Evolutionary conservation across 2,888 invertebrate species (phyloP), one percentile per base, ranked within the genome.

Genomic region (Clepsis dumicolana): DNA sequence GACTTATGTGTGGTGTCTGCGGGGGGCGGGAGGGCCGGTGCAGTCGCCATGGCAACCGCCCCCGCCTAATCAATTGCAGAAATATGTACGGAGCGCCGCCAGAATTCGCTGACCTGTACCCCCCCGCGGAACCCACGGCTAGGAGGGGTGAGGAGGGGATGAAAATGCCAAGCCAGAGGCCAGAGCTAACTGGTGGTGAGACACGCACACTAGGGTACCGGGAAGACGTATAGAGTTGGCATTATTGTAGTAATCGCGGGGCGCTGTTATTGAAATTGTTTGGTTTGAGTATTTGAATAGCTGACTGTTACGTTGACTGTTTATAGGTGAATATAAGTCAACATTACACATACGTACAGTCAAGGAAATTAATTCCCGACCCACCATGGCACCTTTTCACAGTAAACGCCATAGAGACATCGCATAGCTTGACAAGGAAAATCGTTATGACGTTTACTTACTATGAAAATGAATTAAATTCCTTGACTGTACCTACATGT

Each of bases 21-120:
- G 75, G 70, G 72, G 70, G 44, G 72, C 71, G 72, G 75, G 73
- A n/a, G 14, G 75, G 75, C 75, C 77, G 74, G 74, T 63, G 68
- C 68, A 64, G 91, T 91, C 80, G 80, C 85, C 88, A 92, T 91
- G 86, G 87, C 87, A 83, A 93, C 93, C 91, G 88, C 88, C 91
- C 93, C 91, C 90, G 90, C 89, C 93, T 93, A 94, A 94, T 93
- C 93, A 93, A 94, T 93, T 94, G 93, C 93, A 94, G 93, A 93
- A 93, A 93, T 93, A 94, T 94, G 93, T 93, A 93, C 89, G 88
- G 52, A 59, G 16, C 21, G 25, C 32, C 53, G 86, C 91, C 90
- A 82, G 54, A 67, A 16, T 68, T 78, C 70, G 63, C 12, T 21
- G 88, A 71, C 4, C 84, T 72, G 12, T 71, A 61, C 21, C 72